Evolutionary conservation across 1,140 invertebrate species (phyloP).

Genomic region (Hetaerina americana): DNA sequence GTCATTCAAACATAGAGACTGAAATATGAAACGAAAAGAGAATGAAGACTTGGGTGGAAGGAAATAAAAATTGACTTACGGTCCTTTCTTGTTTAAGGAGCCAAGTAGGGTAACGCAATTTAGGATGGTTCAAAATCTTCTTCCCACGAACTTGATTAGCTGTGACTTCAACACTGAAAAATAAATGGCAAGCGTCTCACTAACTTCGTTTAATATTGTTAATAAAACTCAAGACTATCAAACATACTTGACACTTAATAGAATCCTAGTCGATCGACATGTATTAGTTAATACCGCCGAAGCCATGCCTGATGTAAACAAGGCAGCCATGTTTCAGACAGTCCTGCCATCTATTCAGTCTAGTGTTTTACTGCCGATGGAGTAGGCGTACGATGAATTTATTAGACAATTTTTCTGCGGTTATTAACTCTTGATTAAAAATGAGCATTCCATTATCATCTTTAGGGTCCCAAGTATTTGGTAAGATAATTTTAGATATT

Average conservation of each 20-base stretch:
- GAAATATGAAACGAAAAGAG: too few relatives aligned
- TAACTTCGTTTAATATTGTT: too few relatives aligned
- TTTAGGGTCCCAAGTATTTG: constrained; percentile 6
- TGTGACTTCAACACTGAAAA: background rate
- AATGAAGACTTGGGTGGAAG: too few relatives aligned
- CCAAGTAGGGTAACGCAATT: background rate
- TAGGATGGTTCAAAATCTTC: background rate
- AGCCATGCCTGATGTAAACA: background rate
- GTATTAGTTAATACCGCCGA: background rate
- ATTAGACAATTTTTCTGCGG: background rate
- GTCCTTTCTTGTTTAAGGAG: constrained; percentile 1
- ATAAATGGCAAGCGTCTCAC: too few relatives aligned
- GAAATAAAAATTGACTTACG: too few relatives aligned
- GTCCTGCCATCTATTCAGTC: background rate
- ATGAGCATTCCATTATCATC: constrained; percentile 5
- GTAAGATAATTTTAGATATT: background rate
- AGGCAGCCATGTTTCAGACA: background rate
- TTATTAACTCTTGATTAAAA: background rate
- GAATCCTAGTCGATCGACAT: background rate
- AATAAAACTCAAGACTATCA: background rate
- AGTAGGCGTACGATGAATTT: background rate
- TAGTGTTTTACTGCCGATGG: background rate
- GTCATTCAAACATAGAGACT: background rate
- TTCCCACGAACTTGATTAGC: background rate
- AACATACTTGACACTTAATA: background rate